A percentile compares a stretch with the other conserved stretches of the same genome.
Conservation (phyloP, 2,113 vertebrate genomes). For the Lepus americanus region DNA sequence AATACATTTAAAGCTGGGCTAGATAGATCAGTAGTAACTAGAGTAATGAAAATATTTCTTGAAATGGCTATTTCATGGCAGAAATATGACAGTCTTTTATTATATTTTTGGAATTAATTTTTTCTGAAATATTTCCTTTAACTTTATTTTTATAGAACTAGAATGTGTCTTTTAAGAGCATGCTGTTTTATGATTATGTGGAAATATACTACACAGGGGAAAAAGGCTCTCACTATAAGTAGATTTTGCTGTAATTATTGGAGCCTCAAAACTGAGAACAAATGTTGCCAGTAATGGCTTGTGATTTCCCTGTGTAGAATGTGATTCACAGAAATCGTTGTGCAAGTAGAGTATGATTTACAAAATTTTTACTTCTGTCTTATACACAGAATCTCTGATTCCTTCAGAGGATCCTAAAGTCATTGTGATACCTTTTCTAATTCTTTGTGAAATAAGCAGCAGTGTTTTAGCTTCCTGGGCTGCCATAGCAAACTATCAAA, state of each 20-base stretch:
- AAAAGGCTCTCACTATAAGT: background rate
- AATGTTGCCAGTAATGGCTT: background rate
- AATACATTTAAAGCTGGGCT: constrained; percentile 49
- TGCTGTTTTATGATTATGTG: constrained; percentile 63
- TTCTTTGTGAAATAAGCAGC: background rate
- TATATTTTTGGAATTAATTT: constrained; percentile 71
- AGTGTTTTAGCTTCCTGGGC: background rate
- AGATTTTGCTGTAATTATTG: constrained; percentile 56
- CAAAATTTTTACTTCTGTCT: constrained; percentile 10
- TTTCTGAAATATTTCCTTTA: constrained; percentile 75
- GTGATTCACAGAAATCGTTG: background rate
- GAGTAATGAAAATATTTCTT: constrained; percentile 70
- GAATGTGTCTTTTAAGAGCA: constrained; percentile 31
- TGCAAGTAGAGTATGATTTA: background rate
- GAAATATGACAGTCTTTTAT: constrained; percentile 73
- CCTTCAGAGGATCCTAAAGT: background rate
- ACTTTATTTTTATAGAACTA: constrained; percentile 66
- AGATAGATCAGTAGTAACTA: constrained; percentile 54
- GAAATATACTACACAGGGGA: background rate
- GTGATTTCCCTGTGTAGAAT: background rate
- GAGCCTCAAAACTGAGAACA: constrained; percentile 47
- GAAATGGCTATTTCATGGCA: constrained; percentile 71
- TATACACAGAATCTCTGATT: constrained; percentile 3
- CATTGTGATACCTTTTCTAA: background rate
- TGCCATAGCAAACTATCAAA: background rate